Conservation (phyloP, 2,888 invertebrate genomes). For the Lampropteryx suffumata region DNA sequence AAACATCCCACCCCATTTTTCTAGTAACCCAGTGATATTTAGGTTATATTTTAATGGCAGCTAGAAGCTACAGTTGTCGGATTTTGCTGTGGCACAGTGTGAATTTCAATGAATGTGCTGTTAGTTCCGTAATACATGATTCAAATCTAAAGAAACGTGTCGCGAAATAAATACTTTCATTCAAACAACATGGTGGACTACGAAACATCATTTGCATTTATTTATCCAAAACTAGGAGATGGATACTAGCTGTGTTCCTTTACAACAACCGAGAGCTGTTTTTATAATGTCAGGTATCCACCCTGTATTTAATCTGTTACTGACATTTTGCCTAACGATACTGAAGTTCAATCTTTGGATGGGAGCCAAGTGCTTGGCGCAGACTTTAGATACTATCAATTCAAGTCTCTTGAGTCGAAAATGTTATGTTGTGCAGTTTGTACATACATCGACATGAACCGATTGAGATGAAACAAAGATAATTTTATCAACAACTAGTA, state of each 20-base stretch:
- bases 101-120: no score
- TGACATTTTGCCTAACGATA: conserved; percentile 63
- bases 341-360: conserved; percentile 54
- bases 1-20: conserved; percentile 19
- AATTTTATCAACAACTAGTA: no score
- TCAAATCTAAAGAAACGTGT: no score
- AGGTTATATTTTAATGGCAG: conserved; percentile 14
- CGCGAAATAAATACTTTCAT: no score
- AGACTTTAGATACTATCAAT: conserved; percentile 29
- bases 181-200: no score
- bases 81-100: not conserved
- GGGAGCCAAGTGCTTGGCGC: conserved; percentile 46
- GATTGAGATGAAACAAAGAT: no score
- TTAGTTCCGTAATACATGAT: no score
- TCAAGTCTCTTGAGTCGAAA: conserved; percentile 7
- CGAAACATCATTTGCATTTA: no score
- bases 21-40: conserved; percentile 18
- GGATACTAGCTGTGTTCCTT: no score
- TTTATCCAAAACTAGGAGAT: no score
- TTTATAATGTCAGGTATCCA: conserved; percentile 6
- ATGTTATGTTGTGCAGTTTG: not conserved
- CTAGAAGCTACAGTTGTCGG: not conserved
- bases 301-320: conserved; percentile 51
- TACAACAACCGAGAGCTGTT: not conserved
- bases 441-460: no score